Conservation (phyloP, 2,797 vertebrate species). For the Babyrousa celebensis region DNA sequence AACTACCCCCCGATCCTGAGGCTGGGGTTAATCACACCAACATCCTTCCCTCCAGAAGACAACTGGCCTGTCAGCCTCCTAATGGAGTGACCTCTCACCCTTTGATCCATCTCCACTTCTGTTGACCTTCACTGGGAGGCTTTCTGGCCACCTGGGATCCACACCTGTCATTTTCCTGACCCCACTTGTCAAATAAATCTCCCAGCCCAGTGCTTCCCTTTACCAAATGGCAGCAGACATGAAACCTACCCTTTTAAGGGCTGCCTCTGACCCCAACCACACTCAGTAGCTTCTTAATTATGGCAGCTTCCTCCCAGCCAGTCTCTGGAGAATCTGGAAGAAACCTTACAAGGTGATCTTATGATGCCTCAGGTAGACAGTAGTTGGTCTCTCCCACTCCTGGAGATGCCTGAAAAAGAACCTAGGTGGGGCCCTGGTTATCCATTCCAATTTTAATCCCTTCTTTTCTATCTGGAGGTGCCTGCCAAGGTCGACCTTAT, state of each 20-base stretch:
- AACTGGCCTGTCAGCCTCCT: constrained; percentile 44
- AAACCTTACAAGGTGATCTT: not conserved
- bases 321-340: not conserved
- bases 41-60: not conserved
- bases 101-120: constrained; percentile 34
- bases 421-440: not conserved
- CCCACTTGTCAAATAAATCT: constrained; percentile 59
- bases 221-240: constrained; percentile 51
- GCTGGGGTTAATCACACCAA: not conserved
- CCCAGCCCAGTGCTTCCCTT: not conserved
- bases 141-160: constrained; percentile 45
- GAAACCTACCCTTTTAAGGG: constrained; percentile 14
- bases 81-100: constrained; percentile 21
- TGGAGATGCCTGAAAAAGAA: not conserved
- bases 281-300: not conserved
- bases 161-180: constrained; percentile 34
- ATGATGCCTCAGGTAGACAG: not conserved
- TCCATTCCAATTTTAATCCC: not conserved
- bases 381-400: not conserved
- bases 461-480: constrained; percentile 7
- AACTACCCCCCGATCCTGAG: not conserved
- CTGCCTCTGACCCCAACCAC: not conserved
- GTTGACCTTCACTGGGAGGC: constrained; percentile 53
- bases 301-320: constrained; percentile 18
- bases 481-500: not conserved